Evolutionary conservation across 2,888 invertebrate genomes (phyloP), one percentile per base, ranked within the genome.

Genomic region (Muscina levida): DNA sequence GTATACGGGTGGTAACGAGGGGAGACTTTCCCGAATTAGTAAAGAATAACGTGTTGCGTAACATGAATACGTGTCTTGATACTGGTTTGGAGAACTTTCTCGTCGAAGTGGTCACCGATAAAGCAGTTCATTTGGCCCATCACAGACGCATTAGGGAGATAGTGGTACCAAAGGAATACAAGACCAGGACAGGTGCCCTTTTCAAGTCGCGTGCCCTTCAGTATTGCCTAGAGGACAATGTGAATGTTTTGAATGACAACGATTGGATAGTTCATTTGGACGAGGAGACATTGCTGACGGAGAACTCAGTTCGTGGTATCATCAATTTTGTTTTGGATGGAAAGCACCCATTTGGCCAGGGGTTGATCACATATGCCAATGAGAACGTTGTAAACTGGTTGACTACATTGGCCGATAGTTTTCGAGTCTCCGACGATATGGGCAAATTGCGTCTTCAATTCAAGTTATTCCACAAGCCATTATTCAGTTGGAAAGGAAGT

Each of bases 251-350:
- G 65, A 94, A 94, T 70, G 97, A 97, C 87, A 94, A 94, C 83
- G 98, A 98, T 89, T 98, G 98, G 98, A 95, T 98, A 87, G 97
- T 97, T n/a, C 98, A 98, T 91, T 92, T 98, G 79, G 98, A 98
- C 91, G 98, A 98, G 91, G 98, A 98, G 90, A 98, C 98, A 0
- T 91, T 98, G 71, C 91, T 98, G 31, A 98, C 98, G 5, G 97
- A 97, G 87, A 97, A 98, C 89, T 95, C 97, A 56, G 94, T 98
- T 66, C 92, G 94, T 71, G 97, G 97, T 10, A 95, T 98, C 86
- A 91, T 98, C 48, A 98, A 98, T 90, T 98, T 98, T 92, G 97
- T 97, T 22, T 92, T 95, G 84, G 97, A 98, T 91, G 98, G 98
- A 0, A 97, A 96, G 88, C 96, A 97, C 91, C 96, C 97, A 82